Base-by-base conservation (phyloP, 2,888 invertebrate species). In the Troglohyphantes excavatus region DNA sequence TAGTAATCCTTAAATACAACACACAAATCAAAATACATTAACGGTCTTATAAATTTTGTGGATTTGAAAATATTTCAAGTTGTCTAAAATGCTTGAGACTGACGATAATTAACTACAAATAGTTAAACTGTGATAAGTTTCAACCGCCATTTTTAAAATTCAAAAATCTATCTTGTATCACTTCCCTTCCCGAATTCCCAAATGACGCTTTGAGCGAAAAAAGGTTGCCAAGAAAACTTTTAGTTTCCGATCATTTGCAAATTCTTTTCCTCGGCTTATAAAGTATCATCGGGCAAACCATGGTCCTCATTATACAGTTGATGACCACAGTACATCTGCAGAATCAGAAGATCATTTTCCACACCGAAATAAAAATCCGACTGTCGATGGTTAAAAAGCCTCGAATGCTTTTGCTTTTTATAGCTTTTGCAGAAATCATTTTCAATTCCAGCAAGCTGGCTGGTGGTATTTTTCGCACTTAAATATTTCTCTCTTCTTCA, bases 401-500 rank as follows among this genome's bases (percentile, higher is more conserved):
- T 61, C 59, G 70, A 53, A 39, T 68, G 81, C 67, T 81, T 81
- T 67, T 81, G 76, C 78, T 86, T 85, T 53, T 86, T 86, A 86
- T 86, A 61, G 76, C 78, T 86, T 61, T 53, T 70, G 23, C 23
- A 43, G 68, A 86, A 86, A 86, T 86, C 67, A 86, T 86, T 86
- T 86, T 68, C 78, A 86, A 86, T 86, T 86, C 79, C 43, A n/a
- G 78, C 59, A 79, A 79, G 26, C 73, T 27, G n/a, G 43, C 84
- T 70, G 68, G 78, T 59, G 68, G 61, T 86, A 61, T 78, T 79
- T 79, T 27, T 72, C 78, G 43, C 73, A 46, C 83, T 85, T 76
- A 68, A 76, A 76, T 85, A 70, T 70, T 68, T 76, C 61, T 70
- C 33, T 53, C 72, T 75, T 23, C 26, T 23, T n/a, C 33, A 19